phyloP scores from a whole-genome alignment of 2,888 invertebrate genomes.

The Ferdinandea cuprea region DNA sequence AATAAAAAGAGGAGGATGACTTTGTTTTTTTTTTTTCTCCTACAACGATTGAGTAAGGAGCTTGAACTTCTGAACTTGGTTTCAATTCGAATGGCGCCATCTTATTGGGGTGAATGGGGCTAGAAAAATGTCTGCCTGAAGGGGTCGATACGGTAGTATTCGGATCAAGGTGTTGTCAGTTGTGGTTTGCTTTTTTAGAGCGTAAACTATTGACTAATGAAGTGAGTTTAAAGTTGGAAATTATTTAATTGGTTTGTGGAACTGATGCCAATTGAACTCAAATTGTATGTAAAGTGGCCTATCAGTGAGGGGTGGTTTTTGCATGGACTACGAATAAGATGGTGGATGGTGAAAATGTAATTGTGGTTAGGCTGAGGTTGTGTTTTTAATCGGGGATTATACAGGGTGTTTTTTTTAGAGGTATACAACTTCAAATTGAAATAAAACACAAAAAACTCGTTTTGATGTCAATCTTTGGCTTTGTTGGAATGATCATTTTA shows the following conservation, averaged over 20 bases:
- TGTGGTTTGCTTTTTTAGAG: constrained; percentile 12
- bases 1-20: background rate
- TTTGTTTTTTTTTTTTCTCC: background rate
- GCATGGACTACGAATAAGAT: background rate
- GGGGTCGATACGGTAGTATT: constrained; percentile 5
- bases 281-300: background rate
- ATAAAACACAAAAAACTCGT: too few species aligned
- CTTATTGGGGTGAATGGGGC: background rate
- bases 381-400: background rate
- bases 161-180: constrained; percentile 30
- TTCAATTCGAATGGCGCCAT: constrained; percentile 37
- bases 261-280: background rate
- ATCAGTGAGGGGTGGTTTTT: background rate
- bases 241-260: constrained; percentile 2
- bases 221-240: constrained; percentile 6
- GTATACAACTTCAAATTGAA: too few species aligned
- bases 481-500: too few species aligned
- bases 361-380: background rate
- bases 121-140: background rate
- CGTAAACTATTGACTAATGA: constrained; percentile 24
- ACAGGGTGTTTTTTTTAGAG: too few species aligned
- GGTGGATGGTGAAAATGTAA: too few species aligned
- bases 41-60: constrained; percentile 40
- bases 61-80: constrained; percentile 62
- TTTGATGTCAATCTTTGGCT: too few species aligned